Percentiles rank a stretch among this genome's conserved stretches.
phyloP scores from a whole-genome alignment of 2,797 vertebrate genomes.

The Helarctos malayanus region DNA sequence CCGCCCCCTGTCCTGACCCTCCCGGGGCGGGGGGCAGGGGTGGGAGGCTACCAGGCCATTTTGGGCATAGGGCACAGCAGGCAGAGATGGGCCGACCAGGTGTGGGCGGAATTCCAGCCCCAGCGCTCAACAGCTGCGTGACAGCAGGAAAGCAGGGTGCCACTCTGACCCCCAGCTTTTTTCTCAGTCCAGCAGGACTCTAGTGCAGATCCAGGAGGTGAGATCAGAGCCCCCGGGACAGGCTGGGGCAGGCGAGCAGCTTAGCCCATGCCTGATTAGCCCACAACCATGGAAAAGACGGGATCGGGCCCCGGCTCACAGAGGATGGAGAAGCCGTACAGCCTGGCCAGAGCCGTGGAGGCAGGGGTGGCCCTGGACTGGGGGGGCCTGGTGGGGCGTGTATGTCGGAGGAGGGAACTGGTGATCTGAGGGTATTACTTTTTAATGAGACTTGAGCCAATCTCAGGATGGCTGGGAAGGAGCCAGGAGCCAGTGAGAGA shows the following conservation, averaged over 20 bases:
- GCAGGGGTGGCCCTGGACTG: not conserved
- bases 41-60: not conserved
- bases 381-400: not conserved
- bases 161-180: fast-evolving
- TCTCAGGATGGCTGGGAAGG: not conserved
- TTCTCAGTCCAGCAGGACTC: not conserved
- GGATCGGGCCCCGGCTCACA: too few relatives aligned
- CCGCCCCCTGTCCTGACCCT: not conserved
- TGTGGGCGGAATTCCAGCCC: not conserved
- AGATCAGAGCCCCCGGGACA: fast-evolving
- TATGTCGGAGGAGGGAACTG: not conserved
- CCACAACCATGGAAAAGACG: not conserved
- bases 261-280: not conserved
- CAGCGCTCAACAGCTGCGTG: not conserved
- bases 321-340: too few relatives aligned
- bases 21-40: fast-evolving
- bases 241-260: not conserved
- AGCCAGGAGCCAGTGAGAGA: not conserved
- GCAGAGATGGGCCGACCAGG: not conserved
- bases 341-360: not conserved
- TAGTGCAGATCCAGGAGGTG: not conserved
- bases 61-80: not conserved
- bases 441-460: not conserved
- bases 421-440: not conserved
- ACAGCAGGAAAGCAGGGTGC: too few relatives aligned